A percentile compares a stretch with the other conserved stretches of the same genome.
Evolutionary conservation across 2,797 vertebrate genomes (phyloP).

Genomic region (Sebastes oblongus): DNA sequence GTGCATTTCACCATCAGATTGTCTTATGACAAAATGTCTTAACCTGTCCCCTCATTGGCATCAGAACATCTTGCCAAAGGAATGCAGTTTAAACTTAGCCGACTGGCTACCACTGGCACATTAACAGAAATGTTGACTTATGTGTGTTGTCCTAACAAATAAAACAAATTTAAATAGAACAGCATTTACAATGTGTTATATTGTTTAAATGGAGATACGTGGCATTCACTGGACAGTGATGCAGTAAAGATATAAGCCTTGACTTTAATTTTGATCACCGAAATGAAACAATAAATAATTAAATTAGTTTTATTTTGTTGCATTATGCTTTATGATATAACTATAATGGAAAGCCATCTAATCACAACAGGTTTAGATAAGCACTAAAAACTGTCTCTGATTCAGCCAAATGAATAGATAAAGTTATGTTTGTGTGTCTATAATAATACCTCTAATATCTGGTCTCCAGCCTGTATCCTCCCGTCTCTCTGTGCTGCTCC

Average conservation of each 20-base stretch:
- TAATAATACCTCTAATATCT: slow-evolving; percentile 90
- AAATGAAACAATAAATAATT: neutral
- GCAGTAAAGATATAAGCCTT: neutral
- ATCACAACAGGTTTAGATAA: neutral
- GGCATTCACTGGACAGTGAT: neutral
- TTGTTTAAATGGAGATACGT: neutral
- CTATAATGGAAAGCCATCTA: neutral
- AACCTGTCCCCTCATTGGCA: neutral
- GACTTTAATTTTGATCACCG: neutral
- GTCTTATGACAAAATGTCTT: neutral
- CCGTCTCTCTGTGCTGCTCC: slow-evolving; percentile 95
- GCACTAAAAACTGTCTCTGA: neutral
- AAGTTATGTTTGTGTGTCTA: neutral
- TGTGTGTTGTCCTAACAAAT: too few species aligned
- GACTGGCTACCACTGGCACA: neutral
- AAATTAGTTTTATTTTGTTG: neutral
- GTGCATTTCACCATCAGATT: neutral
- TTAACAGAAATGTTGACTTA: neutral
- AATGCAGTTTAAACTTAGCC: neutral
- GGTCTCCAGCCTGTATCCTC: slow-evolving; percentile 93
- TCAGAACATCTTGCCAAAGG: neutral
- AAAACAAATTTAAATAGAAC: neutral
- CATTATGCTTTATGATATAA: neutral
- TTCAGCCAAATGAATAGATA: neutral
- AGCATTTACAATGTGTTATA: neutral